Evolutionary conservation across 2,113 vertebrate genomes (phyloP).

Genomic region (Nothocercus nigrocapillus): DNA sequence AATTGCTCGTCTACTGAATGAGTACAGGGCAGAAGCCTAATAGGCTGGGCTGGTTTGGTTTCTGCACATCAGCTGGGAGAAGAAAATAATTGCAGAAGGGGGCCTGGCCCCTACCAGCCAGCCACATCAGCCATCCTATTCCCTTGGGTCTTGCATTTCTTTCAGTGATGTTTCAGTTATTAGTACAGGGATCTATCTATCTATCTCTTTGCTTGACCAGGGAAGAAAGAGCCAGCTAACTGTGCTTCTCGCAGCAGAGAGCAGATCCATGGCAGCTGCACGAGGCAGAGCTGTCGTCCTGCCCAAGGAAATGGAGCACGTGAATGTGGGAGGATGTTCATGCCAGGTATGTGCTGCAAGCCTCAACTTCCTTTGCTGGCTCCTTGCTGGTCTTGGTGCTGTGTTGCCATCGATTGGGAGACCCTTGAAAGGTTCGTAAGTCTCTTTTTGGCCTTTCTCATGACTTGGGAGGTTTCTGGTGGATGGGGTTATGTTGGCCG

Average conservation of each 20-base stretch:
- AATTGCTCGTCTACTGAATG: fast-evolving
- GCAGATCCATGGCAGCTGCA: neutral
- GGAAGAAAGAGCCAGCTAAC: neutral
- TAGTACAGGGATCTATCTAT: neutral
- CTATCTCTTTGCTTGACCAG: neutral
- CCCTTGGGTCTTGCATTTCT: neutral
- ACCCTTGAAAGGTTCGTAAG: neutral
- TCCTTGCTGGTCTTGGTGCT: fast-evolving
- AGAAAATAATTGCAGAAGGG: neutral
- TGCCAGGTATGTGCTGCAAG: neutral
- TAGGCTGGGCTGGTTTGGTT: neutral
- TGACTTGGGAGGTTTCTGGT: neutral
- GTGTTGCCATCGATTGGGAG: neutral
- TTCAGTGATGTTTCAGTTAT: neutral
- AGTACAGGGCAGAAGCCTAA: neutral
- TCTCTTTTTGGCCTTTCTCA: neutral
- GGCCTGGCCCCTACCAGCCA: neutral
- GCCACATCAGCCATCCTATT: fast-evolving
- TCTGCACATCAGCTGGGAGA: neutral
- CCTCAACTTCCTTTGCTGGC: fast-evolving
- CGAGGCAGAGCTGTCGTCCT: neutral
- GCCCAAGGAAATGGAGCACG: neutral
- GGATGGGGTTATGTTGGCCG: fast-evolving
- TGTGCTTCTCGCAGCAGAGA: neutral
- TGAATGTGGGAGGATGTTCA: fast-evolving